Percentiles rank a stretch among this genome's conserved stretches.
Conservation (phyloP, 1,140 invertebrate genomes). For the Ostrea denselamellosa region DNA sequence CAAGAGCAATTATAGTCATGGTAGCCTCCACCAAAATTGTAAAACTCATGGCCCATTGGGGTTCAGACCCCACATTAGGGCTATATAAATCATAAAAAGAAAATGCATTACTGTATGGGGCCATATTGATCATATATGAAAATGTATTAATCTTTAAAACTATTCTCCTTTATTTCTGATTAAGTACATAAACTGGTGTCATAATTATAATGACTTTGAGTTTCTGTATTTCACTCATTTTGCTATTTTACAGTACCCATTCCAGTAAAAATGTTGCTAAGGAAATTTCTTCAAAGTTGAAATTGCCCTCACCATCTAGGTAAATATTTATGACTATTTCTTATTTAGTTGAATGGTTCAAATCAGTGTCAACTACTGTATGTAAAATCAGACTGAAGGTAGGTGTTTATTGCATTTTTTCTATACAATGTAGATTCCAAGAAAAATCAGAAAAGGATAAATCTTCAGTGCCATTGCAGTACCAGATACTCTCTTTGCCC, state of each 20-base stretch:
- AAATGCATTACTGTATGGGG: no score
- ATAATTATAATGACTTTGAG: no score
- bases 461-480: constrained; percentile 1
- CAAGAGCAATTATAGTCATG: no score
- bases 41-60: no score
- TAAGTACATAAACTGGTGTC: no score
- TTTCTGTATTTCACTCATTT: background rate
- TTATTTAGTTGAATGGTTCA: background rate
- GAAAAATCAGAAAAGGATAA: background rate
- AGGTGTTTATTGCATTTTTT: background rate
- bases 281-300: background rate
- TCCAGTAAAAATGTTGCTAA: background rate
- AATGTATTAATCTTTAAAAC: no score
- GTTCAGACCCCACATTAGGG: no score
- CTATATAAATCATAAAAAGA: no score
- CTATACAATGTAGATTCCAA: background rate
- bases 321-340: background rate
- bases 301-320: background rate
- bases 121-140: no score
- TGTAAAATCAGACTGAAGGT: background rate
- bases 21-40: no score
- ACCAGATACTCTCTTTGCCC: background rate
- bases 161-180: no score
- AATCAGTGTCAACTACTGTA: background rate
- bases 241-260: background rate